A percentile compares a stretch with the other conserved stretches of the same genome.
These are phyloP conservation scores for Frankliniella fusca DNA, from an alignment of 2,888 invertebrate species.

Conservation along the genomic window DNA sequence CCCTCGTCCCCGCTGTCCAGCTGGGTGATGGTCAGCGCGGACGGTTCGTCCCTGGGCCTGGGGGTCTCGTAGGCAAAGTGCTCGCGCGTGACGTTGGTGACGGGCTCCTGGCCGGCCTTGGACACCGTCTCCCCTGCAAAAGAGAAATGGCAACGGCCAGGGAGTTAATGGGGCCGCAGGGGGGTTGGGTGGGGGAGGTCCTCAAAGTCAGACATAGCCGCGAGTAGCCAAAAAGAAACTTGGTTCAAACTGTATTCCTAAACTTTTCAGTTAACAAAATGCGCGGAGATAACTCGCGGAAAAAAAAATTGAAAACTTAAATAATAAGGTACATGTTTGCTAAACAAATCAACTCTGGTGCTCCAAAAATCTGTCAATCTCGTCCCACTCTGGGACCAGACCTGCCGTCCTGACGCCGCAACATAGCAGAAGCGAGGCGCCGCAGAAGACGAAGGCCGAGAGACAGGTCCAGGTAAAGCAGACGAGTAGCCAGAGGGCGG, in stretches of 20 bases:
- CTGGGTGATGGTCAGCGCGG: conserved; percentile 25
- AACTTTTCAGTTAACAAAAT: too few species aligned
- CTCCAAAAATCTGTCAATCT: too few species aligned
- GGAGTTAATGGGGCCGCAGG: background rate
- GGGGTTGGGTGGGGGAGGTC: background rate
- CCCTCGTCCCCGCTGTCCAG: conserved; percentile 28
- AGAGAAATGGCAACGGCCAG: too few species aligned
- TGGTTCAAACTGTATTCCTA: too few species aligned
- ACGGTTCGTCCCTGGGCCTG: conserved; percentile 23
- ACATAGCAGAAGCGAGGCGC: background rate
- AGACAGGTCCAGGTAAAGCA: background rate
- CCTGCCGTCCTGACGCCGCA: background rate
- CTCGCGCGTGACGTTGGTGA: conserved; percentile 64
- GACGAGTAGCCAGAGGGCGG: background rate
- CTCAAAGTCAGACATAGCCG: too few species aligned
- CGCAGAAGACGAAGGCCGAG: background rate
- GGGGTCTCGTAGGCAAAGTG: conserved; percentile 56
- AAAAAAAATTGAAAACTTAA: too few species aligned
- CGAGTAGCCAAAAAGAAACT: too few species aligned
- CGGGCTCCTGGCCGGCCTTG: conserved; percentile 64
- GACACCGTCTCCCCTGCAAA: conserved; percentile 65
- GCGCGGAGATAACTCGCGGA: too few species aligned
- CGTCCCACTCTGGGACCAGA: too few species aligned
- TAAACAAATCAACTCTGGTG: too few species aligned
- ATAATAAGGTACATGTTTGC: too few species aligned